Base-by-base conservation (phyloP, 2,888 invertebrate species). In the Tricholauxania praeusta region DNA sequence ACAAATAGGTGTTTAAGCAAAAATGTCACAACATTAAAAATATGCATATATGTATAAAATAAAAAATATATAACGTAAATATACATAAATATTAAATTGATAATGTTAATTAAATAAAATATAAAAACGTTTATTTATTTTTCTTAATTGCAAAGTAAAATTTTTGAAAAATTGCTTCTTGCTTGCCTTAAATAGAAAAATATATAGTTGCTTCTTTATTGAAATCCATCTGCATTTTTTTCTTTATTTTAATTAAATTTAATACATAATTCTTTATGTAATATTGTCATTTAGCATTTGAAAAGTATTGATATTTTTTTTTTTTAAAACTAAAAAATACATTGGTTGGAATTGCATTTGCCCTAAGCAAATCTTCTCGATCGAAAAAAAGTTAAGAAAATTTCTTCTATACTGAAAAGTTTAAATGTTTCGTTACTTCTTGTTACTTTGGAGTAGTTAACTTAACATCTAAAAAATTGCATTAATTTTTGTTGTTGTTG, bases 271-370 rank as follows among this genome's bases (percentile, higher is more conserved):
- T 51, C 17, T 64, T 49, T 59, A 51, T 65, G 39, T 57, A 81
- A 80, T 83, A 82, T 82, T 82, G 84, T 83, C 83, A 80, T 82
- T 80, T 81, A 82, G 80, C 81, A 76, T 81, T 83, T 79, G 78
- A 78, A 82, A 82, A 82, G 81, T 82, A 81, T 79, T 78, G 72
- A 74, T 79, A n/a, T 59, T 57, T 47, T 63, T 5, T n/a, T 32
- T 15, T 22, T 49, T 22, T 5, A 49, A 64, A 19, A 64, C 64
- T 48, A 39, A 57, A 55, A 19, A n/a, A 32, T 52, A 60, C 69
- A 69, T 53, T 60, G 39, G 51, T 62, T 32, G 60, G 62, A 53
- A 19, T 62, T 70, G 70, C 62, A 70, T 62, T n/a, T 28, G n/a
- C 32, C 64, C 12, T 52, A 51, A 22, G 65, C 12, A 22, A n/a